Evolutionary conservation across 1,140 invertebrate genomes (phyloP).

Genomic region (Bombus difficillimus): DNA sequence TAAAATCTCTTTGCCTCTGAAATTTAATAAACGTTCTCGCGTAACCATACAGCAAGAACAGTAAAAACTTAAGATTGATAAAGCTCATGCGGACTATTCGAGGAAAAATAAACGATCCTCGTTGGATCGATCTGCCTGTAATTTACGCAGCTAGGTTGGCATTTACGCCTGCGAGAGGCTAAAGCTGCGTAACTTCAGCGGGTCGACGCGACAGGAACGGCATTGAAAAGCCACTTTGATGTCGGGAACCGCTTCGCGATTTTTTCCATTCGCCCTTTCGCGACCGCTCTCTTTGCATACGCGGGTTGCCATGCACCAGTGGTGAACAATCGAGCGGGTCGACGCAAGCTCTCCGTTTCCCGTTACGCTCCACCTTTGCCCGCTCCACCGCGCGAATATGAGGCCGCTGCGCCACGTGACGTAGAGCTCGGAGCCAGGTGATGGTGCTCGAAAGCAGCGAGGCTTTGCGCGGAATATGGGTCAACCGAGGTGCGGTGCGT

Average conservation of each 20-base stretch:
- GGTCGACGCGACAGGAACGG: neutral
- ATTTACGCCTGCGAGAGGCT: neutral
- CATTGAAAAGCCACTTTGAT: neutral
- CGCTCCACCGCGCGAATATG: neutral
- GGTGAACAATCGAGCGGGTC: constrained; percentile 8
- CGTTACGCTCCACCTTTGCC: neutral
- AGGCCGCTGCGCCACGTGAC: constrained; percentile 44
- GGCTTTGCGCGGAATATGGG: constrained; percentile 52
- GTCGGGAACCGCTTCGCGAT: neutral
- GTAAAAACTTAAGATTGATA: neutral
- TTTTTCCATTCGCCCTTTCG: neutral
- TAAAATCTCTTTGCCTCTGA: too few species aligned
- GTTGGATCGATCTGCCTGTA: neutral
- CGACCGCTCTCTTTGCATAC: neutral
- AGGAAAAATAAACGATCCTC: neutral
- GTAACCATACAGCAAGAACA: too few species aligned
- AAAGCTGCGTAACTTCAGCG: neutral
- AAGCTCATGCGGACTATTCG: neutral
- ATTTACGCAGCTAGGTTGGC: neutral
- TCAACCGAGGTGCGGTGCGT: constrained; percentile 51
- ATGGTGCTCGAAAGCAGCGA: constrained; percentile 52
- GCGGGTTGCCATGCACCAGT: neutral
- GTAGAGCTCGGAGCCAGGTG: constrained; percentile 34
- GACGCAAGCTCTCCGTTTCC: neutral
- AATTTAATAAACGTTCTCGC: too few species aligned